Base-by-base conservation (phyloP, 2,888 invertebrate species). In the Aromia moschata region DNA sequence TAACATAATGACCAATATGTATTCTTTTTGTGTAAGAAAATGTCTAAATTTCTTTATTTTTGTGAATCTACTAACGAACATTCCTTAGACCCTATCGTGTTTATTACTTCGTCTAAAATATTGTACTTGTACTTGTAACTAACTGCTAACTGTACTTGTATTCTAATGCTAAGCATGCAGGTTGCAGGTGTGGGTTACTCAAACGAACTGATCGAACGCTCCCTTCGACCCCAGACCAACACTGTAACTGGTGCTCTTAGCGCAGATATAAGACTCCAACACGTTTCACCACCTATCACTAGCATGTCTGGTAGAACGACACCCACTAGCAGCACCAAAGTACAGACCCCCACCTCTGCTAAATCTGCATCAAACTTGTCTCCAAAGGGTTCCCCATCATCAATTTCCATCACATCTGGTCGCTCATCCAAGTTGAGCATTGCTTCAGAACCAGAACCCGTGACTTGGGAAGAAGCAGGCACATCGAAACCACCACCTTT, bases 131-230 rank as follows among this genome's bases (percentile, higher is more conserved):
- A n/a, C n/a, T n/a, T n/a, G n/a, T n/a, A n/a, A n/a, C n/a, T n/a
- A n/a, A n/a, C n/a, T n/a, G n/a, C n/a, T n/a, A n/a, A n/a, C n/a
- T n/a, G n/a, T n/a, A n/a, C n/a, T n/a, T n/a, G n/a, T n/a, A n/a
- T n/a, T n/a, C n/a, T n/a, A n/a, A n/a, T n/a, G n/a, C n/a, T n/a
- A n/a, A n/a, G n/a, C n/a, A n/a, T n/a, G n/a, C n/a, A n/a, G 59
- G 59, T 55, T 36, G 38, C 49, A 16, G 59, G 59, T 11, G 0
- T 43, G 37, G 55, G 59, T 16, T 53, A 53, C 20, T 56, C 52
- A 5, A 56, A 60, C 30, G 52, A 56, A 25, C 12, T 60, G 9
- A 56, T 59, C 12, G 53, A 53, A 31, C 36, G 30, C 16, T 14
- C 12, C 4, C 15, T 41, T 10, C 17, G 4, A 16, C 7, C 10